Base-by-base conservation (phyloP, 2,888 invertebrate genomes). In the Nasonia oneida region DNA sequence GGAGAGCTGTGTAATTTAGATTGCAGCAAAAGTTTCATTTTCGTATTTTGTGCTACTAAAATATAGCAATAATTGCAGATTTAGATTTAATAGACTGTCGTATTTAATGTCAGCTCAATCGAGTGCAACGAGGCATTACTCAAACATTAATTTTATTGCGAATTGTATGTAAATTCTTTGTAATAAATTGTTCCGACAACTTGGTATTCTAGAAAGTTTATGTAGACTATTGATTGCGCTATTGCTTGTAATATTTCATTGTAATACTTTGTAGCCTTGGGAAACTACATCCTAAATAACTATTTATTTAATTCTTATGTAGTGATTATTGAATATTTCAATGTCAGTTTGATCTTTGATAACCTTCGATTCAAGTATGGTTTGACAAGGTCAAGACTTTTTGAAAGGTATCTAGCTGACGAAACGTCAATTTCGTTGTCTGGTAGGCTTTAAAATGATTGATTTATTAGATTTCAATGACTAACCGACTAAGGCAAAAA, bases 61-160 rank as follows among this genome's bases (percentile, higher is more conserved):
- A 70, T 64, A 47, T 18, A 39, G 37, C 53, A 12, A 42, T 75
- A 75, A 85, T 81, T 81, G 57, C 23, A 47, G 61, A 85, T 85
- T 85, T 74, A 37, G 64, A 74, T 50, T 50, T 64, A 74, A 79
- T 74, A 37, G 42, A 47, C 50, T 23, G 67, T 57, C 37, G 33
- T 23, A 76, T 76, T 76, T 76, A 76, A 10, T 37, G 33, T 76
- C 47, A 23, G 42, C 33, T 12, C 53, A 53, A 23, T 37, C 71
- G 18, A 71, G 70, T 33, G 18, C 53, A 67, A 67, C 50, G 78
- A 29, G 29, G 6, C 78, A 79, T 79, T 78, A 67, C 53, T 57
- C 37, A 57, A 76, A 61, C 78, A 78, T 64, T 67, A 14, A 10
- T 23, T 47, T 10, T 42, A 0, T 23, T 23, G 23, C 8, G n/a